phyloP scores from a whole-genome alignment of 2,888 invertebrate species.

The Theristus sp. region DNA sequence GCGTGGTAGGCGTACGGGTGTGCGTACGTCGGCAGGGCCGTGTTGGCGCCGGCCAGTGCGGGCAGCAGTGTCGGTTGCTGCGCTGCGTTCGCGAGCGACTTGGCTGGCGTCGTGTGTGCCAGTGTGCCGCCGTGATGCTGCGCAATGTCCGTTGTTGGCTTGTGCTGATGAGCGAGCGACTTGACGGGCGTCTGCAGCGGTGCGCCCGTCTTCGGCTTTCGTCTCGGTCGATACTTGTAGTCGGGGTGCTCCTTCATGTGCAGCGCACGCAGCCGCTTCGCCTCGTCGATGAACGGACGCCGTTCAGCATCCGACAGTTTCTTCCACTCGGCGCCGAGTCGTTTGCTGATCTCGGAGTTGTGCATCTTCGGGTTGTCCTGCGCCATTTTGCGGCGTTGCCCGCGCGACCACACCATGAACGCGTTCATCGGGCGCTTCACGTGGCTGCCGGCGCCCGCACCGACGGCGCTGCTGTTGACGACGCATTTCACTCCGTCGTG shows the following conservation, averaged over 20 bases:
- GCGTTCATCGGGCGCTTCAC: constrained; percentile 80
- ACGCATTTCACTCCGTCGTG: no score
- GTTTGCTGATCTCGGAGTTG: constrained; percentile 89
- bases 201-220: constrained; percentile 21
- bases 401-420: constrained; percentile 98
- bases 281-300: constrained; percentile 94
- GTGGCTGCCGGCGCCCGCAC: neutral
- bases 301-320: constrained; percentile 81
- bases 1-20: neutral
- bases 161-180: no score
- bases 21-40: no score
- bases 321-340: constrained; percentile 95
- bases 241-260: constrained; percentile 99
- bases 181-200: neutral
- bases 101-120: no score
- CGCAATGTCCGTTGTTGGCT: constrained; percentile 90
- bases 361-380: constrained; percentile 99
- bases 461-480: no score
- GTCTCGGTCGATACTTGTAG: constrained; percentile 70
- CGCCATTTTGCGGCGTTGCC: constrained; percentile 92
- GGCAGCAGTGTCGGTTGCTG: no score
- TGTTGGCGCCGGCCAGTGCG: no score
- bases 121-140: constrained; percentile 34
- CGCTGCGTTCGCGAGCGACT: neutral
- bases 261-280: constrained; percentile 81